Evolutionary conservation across 2,113 vertebrate genomes (phyloP).

Genomic region (Forbesichthys papilliferus): DNA sequence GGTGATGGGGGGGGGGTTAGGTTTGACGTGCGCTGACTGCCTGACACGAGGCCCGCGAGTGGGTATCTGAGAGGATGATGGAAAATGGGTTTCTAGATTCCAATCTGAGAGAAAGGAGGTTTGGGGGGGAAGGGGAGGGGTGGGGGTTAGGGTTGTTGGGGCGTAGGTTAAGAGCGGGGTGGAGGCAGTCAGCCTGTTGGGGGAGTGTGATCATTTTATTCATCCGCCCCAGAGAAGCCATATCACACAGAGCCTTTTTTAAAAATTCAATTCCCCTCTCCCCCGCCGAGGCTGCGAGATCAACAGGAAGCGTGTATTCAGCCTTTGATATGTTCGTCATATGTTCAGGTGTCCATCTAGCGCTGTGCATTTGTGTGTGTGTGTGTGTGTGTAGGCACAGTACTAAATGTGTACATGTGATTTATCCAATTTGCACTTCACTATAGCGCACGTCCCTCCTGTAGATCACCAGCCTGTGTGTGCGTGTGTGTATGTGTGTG

Average conservation of each 20-base stretch:
- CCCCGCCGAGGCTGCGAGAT: constrained; percentile 62
- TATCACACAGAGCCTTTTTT: constrained; percentile 70
- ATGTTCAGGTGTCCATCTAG: constrained; percentile 48
- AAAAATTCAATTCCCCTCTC: constrained; percentile 75
- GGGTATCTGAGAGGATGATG: constrained; percentile 58
- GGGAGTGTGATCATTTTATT: constrained; percentile 76
- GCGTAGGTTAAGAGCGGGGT: no score
- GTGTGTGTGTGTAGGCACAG: constrained; percentile 26
- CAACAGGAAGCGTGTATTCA: constrained; percentile 58
- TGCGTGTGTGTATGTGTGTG: background rate
- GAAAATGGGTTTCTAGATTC: constrained; percentile 76
- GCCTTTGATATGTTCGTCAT: constrained; percentile 47
- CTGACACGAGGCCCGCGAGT: constrained; percentile 57
- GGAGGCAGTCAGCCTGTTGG: constrained; percentile 58
- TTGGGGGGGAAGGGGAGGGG: background rate
- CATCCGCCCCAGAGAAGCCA: constrained; percentile 63
- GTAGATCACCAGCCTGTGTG: constrained; percentile 12
- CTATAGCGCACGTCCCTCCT: constrained; percentile 14
- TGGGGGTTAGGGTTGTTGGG: no score
- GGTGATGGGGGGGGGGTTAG: no score
- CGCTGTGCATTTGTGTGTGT: background rate
- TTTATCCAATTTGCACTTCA: constrained; percentile 27
- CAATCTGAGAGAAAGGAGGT: constrained; percentile 65
- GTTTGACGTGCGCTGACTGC: constrained; percentile 68
- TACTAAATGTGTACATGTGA: constrained; percentile 11